Evolutionary conservation across 1,140 invertebrate genomes (phyloP), one percentile per base, ranked within the genome.

Genomic region (Leptinotarsa texana): DNA sequence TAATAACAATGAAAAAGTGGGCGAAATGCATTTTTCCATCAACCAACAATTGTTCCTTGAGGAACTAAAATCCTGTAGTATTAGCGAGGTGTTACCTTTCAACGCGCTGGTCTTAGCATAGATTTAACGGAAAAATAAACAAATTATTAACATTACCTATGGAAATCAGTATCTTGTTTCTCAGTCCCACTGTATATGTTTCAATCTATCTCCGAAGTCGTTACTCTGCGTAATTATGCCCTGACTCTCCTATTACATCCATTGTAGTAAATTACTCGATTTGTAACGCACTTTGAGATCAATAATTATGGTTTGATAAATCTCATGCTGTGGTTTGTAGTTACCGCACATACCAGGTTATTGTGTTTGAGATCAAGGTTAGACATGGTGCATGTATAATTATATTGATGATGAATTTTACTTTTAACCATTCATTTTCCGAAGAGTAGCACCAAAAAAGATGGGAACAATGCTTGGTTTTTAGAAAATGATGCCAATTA

Each of bases 281-380:
- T 57, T 13, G 51, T 57, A 57, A 57, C 51, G 17, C 51, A 4
- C n/a, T 57, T 57, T 57, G 17, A 57, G 4, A 17, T 57, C 51
- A 57, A 18, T 57, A 57, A 57, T 57, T 57, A 57, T 57, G 51
- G 51, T 57, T 15, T 57, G n/a, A 57, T 57, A 57, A 57, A 17
- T 57, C n/a, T 17, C 51, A 57, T 18, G 51, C 8, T 57, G n/a
- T n/a, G 51, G 51, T 57, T 57, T 57, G 51, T 57, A 18, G 13
- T 57, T 57, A 57, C 51, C 15, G 51, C 51, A 57, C 51, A 57
- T 57, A 57, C 51, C 51, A 18, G 51, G n/a, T 57, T 18, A 57
- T 18, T 57, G 4, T 15, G 13, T 18, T 15, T n/a, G 51, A 57
- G 51, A 57, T 57, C 51, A 57, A 57, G 51, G 51, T 18, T 18